Evolutionary conservation across 2,797 vertebrate genomes (phyloP).

Genomic region (Champsocephalus esox): DNA sequence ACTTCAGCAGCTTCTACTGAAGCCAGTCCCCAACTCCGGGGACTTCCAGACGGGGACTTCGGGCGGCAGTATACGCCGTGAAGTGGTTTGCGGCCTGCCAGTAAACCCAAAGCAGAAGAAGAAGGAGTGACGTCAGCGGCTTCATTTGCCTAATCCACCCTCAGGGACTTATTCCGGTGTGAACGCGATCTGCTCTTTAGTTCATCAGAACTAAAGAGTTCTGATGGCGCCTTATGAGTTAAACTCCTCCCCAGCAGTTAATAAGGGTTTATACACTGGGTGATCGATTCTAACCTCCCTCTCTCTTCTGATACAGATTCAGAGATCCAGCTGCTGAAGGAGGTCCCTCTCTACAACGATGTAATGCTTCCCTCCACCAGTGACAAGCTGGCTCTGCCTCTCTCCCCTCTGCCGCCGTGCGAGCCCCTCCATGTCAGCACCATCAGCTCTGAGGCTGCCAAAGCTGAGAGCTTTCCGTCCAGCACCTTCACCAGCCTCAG

Average conservation of each 20-base stretch:
- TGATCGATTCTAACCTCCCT: constrained; percentile 31
- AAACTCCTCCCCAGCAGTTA: not conserved
- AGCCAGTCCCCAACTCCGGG: too few relatives aligned
- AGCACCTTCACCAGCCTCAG: constrained; percentile 80
- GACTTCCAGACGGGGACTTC: too few relatives aligned
- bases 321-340: constrained; percentile 88
- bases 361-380: constrained; percentile 95
- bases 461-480: constrained; percentile 83
- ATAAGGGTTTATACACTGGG: not conserved
- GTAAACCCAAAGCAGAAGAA: too few relatives aligned
- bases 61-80: too few relatives aligned
- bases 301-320: constrained; percentile 84
- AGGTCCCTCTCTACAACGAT: constrained; percentile 95
- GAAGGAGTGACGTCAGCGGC: too few relatives aligned
- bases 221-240: too few relatives aligned
- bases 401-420: constrained; percentile 89
- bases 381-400: constrained; percentile 86
- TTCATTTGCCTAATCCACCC: too few relatives aligned
- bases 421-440: constrained; percentile 86
- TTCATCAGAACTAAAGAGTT: too few relatives aligned
- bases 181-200: too few relatives aligned
- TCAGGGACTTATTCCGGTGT: too few relatives aligned
- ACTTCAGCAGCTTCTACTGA: too few relatives aligned
- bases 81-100: too few relatives aligned
- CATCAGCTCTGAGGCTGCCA: constrained; percentile 83